A percentile compares a stretch with the other conserved stretches of the same genome.
phyloP scores from a whole-genome alignment of 2,888 invertebrate species.

The Lasiommata megera region DNA sequence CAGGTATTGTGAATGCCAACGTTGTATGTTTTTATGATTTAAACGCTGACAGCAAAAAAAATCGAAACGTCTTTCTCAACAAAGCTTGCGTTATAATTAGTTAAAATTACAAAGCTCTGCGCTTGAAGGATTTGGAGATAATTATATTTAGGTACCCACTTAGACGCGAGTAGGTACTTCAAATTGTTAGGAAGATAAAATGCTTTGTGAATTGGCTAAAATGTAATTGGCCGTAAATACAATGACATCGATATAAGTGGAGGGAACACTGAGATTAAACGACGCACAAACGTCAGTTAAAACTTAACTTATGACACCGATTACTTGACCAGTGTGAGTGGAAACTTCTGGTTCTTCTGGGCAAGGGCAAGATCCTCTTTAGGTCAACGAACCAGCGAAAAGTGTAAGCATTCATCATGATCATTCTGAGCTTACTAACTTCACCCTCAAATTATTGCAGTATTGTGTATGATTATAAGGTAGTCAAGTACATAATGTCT shows the following conservation, averaged over 20 bases:
- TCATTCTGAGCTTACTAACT: no score
- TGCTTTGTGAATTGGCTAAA: not conserved
- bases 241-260: not conserved
- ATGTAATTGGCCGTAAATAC: constrained; percentile 2
- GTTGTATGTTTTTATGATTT: constrained; percentile 45
- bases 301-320: not conserved
- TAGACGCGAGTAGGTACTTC: not conserved
- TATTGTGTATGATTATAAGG: no score
- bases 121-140: constrained; percentile 23
- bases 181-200: not conserved
- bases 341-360: no score
- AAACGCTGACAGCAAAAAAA: constrained; percentile 46
- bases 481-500: no score
- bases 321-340: no score
- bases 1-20: constrained; percentile 43
- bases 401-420: no score
- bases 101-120: constrained; percentile 42
- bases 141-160: constrained; percentile 7
- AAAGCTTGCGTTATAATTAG: constrained; percentile 42
- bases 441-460: no score
- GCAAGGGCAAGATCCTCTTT: no score
- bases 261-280: not conserved
- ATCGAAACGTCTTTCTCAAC: constrained; percentile 39
- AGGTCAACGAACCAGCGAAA: no score
- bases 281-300: not conserved